Base-by-base conservation (phyloP, 2,797 vertebrate species). In the Gymnodraco acuticeps region DNA sequence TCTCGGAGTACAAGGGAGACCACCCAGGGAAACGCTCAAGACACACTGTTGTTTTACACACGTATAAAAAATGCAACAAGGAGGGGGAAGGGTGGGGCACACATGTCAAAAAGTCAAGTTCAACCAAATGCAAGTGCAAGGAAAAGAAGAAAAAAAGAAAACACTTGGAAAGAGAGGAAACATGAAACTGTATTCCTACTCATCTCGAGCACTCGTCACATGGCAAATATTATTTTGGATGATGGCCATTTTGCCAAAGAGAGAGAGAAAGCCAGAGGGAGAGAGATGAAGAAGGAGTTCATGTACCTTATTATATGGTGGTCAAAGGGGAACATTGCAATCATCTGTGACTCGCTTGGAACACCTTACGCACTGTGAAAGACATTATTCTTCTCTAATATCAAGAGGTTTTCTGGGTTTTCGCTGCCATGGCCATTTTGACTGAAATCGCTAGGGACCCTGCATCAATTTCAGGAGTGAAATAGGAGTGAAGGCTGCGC, bases 141-240 rank as follows among this genome's bases (percentile, higher is more conserved):
- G n/a, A 56, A 78, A 27, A 19, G 20, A 45, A 47, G 19, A 47
- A 48, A 68, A 51, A 55, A 73, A 27, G 16, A 60, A 77, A 72
- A 80, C 27, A 60, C 58, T 50, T 80, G 78, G 81, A 81, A 79
- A 77, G 59, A 20, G 43, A 42, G 79, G 77, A 80, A 48, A 48
- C 56, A 38, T 89, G 85, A 91, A 92, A 95, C 86, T 70, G 79
- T 84, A 92, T 86, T 91, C 87, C 78, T 81, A 72, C 85, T 81
- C 86, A 91, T 92, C 89, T 88, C 73, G 67, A 88, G 81, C 86
- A 79, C 88, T 92, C 89, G 89, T 94, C 92, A 93, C 84, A 93
- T 90, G 92, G 91, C 90, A 95, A 94, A 94, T 92, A 93, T 92
- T 93, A 93, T 93, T 93, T 75, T 80, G 90, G 77, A 91, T 85